Evolutionary conservation across 2,888 invertebrate genomes (phyloP), one percentile per base, ranked within the genome.

Genomic region (Cabera pusaria): DNA sequence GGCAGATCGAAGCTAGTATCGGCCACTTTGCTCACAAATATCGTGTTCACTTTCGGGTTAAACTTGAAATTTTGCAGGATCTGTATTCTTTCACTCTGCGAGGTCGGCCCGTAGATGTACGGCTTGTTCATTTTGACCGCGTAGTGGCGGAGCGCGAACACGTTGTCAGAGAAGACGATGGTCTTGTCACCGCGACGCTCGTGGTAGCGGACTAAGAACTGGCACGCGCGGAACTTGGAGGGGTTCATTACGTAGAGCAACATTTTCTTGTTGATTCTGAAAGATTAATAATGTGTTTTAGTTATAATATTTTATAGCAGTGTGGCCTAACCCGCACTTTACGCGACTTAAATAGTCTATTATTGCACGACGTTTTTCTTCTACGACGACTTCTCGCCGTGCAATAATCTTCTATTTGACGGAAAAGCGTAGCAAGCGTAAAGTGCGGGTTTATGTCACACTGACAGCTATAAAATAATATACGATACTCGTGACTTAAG

Each of bases 1-100:
- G 99, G 99, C 68, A 99, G 91, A 92, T 99, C 99, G 78, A 99
- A 99, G 34, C 98, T 99, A 0, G 99, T 99, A 72, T 99, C 99
- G 1, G 99, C 99, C 3, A 99, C 98, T 92, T 99, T 99, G 60
- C 98, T 98, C 38, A 99, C 99, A 78, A 99, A 99, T 66, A 99
- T 99, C 0, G 99, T 99, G 78, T 98, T 99, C 47, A 97, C 98
- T 92, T 98, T 98, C 0, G 96, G 97, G 76, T 99, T 99, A 70
- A 97, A 98, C 79, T 99, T 98, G 83, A 99, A 99, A 79, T 99
- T 99, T 86, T 99, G 98, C 43, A 99, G 88, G 62, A 99, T 99
- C 81, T 98, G 98, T 74, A 99, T 97, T 63, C 99, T 90, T 77
- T 99, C 99, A 57, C 93, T 95, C 87, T 98, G 93, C 9, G 97